Base-by-base conservation (phyloP, 2,113 vertebrate species). In the Gymnogyps californianus region DNA sequence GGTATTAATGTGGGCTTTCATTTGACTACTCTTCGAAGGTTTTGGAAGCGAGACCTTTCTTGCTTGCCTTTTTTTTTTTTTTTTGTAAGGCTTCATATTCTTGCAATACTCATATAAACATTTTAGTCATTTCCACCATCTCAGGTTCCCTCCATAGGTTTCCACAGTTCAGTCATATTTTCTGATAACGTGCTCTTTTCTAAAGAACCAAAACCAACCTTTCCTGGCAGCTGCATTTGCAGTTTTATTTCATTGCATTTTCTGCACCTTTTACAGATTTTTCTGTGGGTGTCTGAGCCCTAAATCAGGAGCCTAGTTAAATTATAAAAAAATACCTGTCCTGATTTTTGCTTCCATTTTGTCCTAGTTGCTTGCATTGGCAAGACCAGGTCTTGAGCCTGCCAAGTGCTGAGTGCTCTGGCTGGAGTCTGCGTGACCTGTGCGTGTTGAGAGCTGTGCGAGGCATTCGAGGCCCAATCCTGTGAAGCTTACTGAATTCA, bases 41-140 rank as follows among this genome's bases (percentile, higher is more conserved):
- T 95, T 89, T 93, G 42, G 64, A 75, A 87, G 52, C 32, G 84
- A 64, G 93, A 40, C 16, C 20, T 81, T 90, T 82, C 49, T 69
- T 51, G 22, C 49, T 87, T 78, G 71, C 44, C 13, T 70, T 40
- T 49, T 49, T 25, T 54, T 49, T 49, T 25, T 54, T 70, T 81
- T 82, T 47, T 12, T 46, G 13, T 66, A 32, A 87, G 57, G 26
- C 38, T 94, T 91, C 6, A 3, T 81, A n/a, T 51, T 81, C 42
- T 79, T 74, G 22, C 32, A 82, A 8, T 76, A 24, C 11, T 66
- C 3, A 6, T 26, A 3, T 75, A 34, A 34, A 85, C 67, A 42
- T 83, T 87, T 31, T 26, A 70, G 44, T 54, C 1, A 21, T 58
- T 90, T 79, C 42, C 32, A 36, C 11, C 7, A 42, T 20, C 26